Conservation (phyloP, 2,113 vertebrate species). For the Gadus chalcogrammus region DNA sequence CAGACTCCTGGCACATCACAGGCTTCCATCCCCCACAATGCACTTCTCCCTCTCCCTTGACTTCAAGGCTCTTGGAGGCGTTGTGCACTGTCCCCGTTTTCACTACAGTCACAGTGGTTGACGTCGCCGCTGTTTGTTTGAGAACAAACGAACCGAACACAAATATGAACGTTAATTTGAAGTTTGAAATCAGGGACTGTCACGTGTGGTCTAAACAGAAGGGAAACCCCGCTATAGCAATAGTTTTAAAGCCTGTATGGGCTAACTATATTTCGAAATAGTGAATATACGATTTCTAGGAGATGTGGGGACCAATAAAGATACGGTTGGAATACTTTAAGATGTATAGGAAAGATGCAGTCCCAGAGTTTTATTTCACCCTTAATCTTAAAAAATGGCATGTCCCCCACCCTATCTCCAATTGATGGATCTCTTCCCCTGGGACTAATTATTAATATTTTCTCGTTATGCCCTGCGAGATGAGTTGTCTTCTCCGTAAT, state of each 20-base stretch:
- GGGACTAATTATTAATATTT: constrained; percentile 64
- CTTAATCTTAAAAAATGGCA: constrained; percentile 9
- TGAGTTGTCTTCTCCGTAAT: constrained; percentile 57
- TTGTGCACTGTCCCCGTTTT: constrained; percentile 13
- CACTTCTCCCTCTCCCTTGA: too few relatives aligned
- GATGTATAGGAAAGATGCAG: too few relatives aligned
- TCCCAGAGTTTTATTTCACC: not conserved
- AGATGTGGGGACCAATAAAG: too few relatives aligned
- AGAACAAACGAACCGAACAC: not conserved
- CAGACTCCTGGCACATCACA: too few relatives aligned
- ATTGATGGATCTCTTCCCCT: constrained; percentile 50
- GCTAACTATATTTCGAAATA: not conserved
- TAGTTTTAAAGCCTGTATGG: not conserved
- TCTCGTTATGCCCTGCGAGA: constrained; percentile 49
- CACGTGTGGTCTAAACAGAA: too few relatives aligned
- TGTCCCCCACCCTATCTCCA: constrained; percentile 9
- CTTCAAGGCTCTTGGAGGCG: too few relatives aligned
- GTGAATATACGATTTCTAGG: not conserved
- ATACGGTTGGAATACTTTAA: too few relatives aligned
- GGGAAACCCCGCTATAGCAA: not conserved
- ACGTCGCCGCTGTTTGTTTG: not conserved
- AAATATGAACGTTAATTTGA: too few relatives aligned
- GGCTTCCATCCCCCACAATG: too few relatives aligned
- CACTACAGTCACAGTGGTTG: constrained; percentile 1
- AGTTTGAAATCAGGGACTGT: too few relatives aligned